Percentiles rank a stretch among this genome's conserved stretches.
phyloP scores from a whole-genome alignment of 1,140 invertebrate species.

The Nasonia vitripennis region DNA sequence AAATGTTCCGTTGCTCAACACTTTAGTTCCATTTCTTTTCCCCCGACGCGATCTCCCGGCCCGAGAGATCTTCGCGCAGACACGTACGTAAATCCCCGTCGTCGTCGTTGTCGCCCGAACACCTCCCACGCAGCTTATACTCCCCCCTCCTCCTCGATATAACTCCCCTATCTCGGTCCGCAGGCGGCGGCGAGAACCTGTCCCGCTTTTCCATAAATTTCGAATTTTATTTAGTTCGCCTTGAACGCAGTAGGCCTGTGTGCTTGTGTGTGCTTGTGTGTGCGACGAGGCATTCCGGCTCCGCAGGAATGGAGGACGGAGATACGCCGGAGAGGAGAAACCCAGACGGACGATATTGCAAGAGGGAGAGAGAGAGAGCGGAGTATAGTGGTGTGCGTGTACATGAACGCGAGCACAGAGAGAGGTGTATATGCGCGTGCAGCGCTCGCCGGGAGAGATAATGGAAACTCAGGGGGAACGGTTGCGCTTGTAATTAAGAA shows the following conservation, averaged over 20 bases:
- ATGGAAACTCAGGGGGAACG: not conserved
- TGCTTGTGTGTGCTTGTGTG: not conserved
- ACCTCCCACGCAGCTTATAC: constrained; percentile 44
- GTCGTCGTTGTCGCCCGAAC: not conserved
- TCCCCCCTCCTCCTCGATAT: constrained; percentile 38
- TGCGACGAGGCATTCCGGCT: not conserved
- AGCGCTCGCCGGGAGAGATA: not conserved
- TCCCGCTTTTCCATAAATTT: constrained; percentile 70
- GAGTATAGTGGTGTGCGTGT: not conserved
- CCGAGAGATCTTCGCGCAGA: not conserved
- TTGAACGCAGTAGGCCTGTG: not conserved
- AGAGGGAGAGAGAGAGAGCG: constrained; percentile 17
- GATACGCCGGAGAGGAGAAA: constrained; percentile 46
- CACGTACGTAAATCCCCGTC: constrained; percentile 44
- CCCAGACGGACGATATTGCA: constrained; percentile 15
- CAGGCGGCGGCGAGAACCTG: constrained; percentile 50
- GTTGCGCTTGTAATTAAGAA: not conserved
- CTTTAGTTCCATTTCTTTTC: constrained; percentile 39
- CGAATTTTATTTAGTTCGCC: constrained; percentile 68
- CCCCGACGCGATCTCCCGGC: not conserved
- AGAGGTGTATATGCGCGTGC: not conserved
- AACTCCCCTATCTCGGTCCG: constrained; percentile 46
- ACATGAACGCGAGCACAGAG: not conserved
- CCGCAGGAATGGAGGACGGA: not conserved
- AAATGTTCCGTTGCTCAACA: constrained; percentile 44